A percentile compares a stretch with the other conserved stretches of the same genome.
Evolutionary conservation across 1,140 invertebrate species (phyloP).

Genomic region (Mactra quadrangularis): DNA sequence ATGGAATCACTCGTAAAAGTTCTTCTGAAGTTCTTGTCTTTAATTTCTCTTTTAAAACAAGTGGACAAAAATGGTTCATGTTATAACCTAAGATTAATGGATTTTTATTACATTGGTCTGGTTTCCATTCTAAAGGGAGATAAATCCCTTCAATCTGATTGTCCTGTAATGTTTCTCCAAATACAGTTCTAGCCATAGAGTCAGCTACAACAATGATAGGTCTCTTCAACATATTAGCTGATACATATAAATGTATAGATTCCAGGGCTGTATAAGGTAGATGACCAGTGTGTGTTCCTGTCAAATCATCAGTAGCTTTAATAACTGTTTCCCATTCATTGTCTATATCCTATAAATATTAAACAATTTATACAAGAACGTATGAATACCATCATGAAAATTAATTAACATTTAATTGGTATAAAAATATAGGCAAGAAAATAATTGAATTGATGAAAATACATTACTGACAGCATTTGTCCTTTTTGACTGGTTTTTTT

Average conservation of each 20-base stretch:
- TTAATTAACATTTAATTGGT: no score
- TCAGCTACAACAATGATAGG: conserved; percentile 95
- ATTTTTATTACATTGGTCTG: conserved; percentile 86
- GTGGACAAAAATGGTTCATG: conserved; percentile 93
- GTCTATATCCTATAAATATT: conserved; percentile 64
- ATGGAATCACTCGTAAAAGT: conserved; percentile 64
- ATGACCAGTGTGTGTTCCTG: conserved; percentile 10
- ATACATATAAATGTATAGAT: conserved; percentile 92
- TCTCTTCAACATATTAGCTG: conserved; percentile 92
- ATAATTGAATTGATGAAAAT: no score
- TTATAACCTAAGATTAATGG: conserved; percentile 90
- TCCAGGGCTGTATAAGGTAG: conserved; percentile 90
- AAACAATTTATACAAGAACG: no score
- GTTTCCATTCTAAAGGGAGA: conserved; percentile 90
- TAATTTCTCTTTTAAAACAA: conserved; percentile 82
- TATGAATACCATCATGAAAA: no score
- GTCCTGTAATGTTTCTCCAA: conserved; percentile 84
- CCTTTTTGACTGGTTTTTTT: no score
- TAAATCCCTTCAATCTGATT: conserved; percentile 92
- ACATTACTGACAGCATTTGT: no score
- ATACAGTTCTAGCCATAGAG: conserved; percentile 76
- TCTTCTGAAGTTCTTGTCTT: neutral
- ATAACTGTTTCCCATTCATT: conserved; percentile 76
- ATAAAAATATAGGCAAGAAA: no score
- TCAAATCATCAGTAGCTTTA: conserved; percentile 62